A percentile compares a stretch with the other conserved stretches of the same genome.
These are phyloP conservation scores for Chauna torquata DNA, from an alignment of 2,113 vertebrate species.

Conservation along the genomic window DNA sequence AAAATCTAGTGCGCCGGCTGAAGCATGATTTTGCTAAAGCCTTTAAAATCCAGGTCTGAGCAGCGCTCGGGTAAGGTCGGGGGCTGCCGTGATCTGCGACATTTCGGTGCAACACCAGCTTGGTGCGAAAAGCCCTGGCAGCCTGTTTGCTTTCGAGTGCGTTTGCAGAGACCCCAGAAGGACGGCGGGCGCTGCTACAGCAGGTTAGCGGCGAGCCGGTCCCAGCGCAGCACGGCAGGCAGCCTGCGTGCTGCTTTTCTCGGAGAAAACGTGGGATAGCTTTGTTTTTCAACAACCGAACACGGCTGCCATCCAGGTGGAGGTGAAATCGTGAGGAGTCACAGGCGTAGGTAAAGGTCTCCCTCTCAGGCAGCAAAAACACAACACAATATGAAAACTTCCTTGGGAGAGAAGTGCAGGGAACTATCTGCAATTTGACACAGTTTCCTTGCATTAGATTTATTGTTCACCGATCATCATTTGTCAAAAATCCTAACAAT, in stretches of 20 bases:
- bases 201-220: neutral
- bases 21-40: neutral
- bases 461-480: neutral
- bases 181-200: neutral
- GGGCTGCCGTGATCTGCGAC: neutral
- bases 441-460: neutral
- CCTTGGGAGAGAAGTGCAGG: neutral
- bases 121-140: neutral
- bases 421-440: neutral
- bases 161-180: neutral
- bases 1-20: rapidly evolving
- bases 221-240: neutral
- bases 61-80: neutral
- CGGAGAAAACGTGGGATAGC: neutral
- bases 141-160: neutral
- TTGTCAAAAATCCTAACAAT: neutral
- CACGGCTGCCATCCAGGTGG: neutral
- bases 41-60: neutral
- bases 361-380: neutral
- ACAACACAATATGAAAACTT: neutral
- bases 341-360: neutral
- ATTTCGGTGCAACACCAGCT: neutral
- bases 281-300: neutral
- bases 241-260: neutral
- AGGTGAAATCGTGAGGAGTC: neutral